These are phyloP conservation scores for Geodia barretti DNA, from an alignment of 37 sponge, comb jelly and placozoan species.

Conservation along the genomic window DNA sequence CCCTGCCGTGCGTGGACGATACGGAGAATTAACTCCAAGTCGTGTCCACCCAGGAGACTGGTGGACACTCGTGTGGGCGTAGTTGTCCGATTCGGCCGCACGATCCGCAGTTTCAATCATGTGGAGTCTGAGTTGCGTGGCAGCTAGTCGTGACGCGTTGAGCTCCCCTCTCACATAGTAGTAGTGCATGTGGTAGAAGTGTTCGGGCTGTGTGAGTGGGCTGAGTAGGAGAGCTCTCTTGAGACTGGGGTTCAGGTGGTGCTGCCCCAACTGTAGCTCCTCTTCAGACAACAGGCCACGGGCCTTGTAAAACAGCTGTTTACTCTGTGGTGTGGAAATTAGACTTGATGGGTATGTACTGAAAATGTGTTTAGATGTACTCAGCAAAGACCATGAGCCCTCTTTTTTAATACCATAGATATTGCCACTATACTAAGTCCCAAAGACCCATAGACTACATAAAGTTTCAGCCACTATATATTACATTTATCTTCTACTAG, in stretches of 20 bases:
- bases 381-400: too few relatives aligned
- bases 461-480: too few relatives aligned
- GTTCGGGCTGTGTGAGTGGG: slow-evolving; percentile 38
- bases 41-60: slow-evolving; percentile 45
- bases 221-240: slow-evolving; percentile 15
- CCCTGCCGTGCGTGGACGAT: background rate
- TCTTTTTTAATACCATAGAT: too few relatives aligned
- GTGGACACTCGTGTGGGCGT: slow-evolving; percentile 5
- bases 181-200: slow-evolving; percentile 44
- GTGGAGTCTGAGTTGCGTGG: background rate
- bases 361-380: too few relatives aligned
- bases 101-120: slow-evolving; percentile 21
- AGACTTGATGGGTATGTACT: too few relatives aligned
- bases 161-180: slow-evolving; percentile 4
- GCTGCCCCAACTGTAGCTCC: slow-evolving; percentile 37
- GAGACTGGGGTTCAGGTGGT: slow-evolving; percentile 22
- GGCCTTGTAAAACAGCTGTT: slow-evolving; percentile 39
- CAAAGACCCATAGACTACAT: too few relatives aligned
- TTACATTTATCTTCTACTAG: background rate
- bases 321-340: slow-evolving; percentile 31
- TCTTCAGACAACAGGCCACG: slow-evolving; percentile 14
- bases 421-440: too few relatives aligned
- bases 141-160: background rate
- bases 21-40: slow-evolving; percentile 34
- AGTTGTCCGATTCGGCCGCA: slow-evolving; percentile 12